Evolutionary conservation across 2,113 vertebrate species (phyloP).

Genomic region (Sitta europaea): DNA sequence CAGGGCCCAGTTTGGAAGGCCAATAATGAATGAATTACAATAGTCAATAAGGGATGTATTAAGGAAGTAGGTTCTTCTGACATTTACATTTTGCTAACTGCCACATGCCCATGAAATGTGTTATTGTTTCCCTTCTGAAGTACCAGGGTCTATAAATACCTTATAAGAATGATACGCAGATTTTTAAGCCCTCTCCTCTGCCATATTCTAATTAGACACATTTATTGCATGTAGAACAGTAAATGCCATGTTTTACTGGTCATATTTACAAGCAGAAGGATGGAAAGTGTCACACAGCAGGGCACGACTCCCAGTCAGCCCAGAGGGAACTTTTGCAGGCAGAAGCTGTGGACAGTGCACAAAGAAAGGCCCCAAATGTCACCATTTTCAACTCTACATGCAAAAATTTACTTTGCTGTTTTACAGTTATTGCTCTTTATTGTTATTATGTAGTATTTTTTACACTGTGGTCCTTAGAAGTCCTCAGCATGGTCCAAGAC

Average conservation of each 20-base stretch:
- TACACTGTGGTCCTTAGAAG: not conserved
- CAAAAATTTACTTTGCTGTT: not conserved
- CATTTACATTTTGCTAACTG: slow-evolving; percentile 23
- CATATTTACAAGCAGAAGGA: not conserved
- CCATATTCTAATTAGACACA: not conserved
- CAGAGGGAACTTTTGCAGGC: not conserved
- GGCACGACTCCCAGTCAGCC: not conserved
- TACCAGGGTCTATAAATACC: not conserved
- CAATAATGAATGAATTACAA: slow-evolving; percentile 38
- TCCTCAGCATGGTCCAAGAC: not conserved
- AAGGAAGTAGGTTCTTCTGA: slow-evolving; percentile 1
- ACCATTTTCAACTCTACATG: not conserved
- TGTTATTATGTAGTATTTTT: not conserved
- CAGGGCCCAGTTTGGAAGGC: not conserved
- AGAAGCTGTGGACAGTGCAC: not conserved
- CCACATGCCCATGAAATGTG: not conserved
- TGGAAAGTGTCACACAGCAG: not conserved
- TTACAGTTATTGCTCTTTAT: not conserved
- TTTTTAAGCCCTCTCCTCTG: not conserved
- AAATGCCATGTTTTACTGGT: not conserved
- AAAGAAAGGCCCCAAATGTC: not conserved
- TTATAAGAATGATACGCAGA: not conserved
- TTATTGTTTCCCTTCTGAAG: not conserved
- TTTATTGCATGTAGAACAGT: not conserved
- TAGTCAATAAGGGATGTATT: slow-evolving; percentile 1